A percentile compares a stretch with the other conserved stretches of the same genome.
Conservation (phyloP, 2,888 invertebrate species). For the Drosophila conformis region DNA sequence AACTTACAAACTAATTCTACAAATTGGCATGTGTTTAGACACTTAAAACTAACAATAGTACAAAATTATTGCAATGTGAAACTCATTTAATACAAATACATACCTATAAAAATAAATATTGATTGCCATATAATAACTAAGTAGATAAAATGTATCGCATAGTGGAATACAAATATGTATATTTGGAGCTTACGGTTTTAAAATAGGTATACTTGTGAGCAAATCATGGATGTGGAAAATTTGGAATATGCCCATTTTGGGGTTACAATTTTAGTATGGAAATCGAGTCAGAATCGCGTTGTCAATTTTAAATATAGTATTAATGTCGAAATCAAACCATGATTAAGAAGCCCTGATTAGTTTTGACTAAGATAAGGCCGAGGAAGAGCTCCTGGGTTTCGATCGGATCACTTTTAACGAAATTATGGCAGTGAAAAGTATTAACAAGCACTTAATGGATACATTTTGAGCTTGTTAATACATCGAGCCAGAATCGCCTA, state of each 20-base stretch:
- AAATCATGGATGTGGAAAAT: neutral
- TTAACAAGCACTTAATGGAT: neutral
- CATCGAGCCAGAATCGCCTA: neutral
- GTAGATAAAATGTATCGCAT: neutral
- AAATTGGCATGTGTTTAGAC: neutral
- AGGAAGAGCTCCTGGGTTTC: neutral
- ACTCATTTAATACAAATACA: neutral
- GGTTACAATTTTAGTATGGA: neutral
- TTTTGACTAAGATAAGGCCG: neutral
- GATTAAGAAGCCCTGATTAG: neutral
- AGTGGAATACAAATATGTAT: neutral
- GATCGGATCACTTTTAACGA: neutral
- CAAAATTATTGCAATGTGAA: neutral
- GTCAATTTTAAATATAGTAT: neutral
- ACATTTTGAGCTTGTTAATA: neutral
- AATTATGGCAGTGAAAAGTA: neutral
- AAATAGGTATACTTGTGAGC: neutral
- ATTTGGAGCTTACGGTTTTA: neutral
- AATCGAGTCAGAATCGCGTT: neutral
- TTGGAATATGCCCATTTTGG: neutral
- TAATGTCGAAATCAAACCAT: neutral
- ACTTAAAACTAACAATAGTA: slow-evolving; percentile 20
- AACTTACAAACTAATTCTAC: slow-evolving; percentile 19
- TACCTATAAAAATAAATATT: neutral
- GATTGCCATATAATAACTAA: neutral